A percentile compares a stretch with the other conserved stretches of the same genome.
phyloP scores from a whole-genome alignment of 2,888 invertebrate species.

The Dasysyrphus albostriatus region DNA sequence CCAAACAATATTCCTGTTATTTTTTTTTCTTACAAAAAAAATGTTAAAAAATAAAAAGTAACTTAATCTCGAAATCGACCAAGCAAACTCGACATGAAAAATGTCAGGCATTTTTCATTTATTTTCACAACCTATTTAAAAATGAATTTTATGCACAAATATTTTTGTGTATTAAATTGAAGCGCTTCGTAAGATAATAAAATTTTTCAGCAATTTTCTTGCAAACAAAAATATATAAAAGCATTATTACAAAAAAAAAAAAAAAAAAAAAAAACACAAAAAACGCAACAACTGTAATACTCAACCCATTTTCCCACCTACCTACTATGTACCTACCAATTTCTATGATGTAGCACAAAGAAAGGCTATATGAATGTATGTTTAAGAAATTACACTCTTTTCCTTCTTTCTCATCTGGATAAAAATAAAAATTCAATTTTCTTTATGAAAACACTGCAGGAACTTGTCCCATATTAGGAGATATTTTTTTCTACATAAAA shows the following conservation, averaged over 20 bases:
- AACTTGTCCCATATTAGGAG: slow-evolving; percentile 48
- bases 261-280: not conserved
- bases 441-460: slow-evolving; percentile 53
- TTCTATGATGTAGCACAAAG: slow-evolving; percentile 33
- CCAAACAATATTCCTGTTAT: not conserved
- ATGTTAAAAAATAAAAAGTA: not conserved
- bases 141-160: slow-evolving; percentile 25
- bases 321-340: not conserved
- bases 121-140: slow-evolving; percentile 38
- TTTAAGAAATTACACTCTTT: slow-evolving; percentile 55
- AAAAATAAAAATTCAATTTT: slow-evolving; percentile 61
- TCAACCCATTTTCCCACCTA: slow-evolving; percentile 14
- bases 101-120: slow-evolving; percentile 24
- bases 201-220: slow-evolving; percentile 36
- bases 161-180: slow-evolving; percentile 32
- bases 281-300: slow-evolving; percentile 21
- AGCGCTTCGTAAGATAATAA: slow-evolving; percentile 21
- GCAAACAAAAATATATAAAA: slow-evolving; percentile 5
- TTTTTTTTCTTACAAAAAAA: not conserved
- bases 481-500: slow-evolving; percentile 24
- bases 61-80: not conserved
- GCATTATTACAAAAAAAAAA: not conserved
- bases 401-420: slow-evolving; percentile 19
- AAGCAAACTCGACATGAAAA: not conserved
- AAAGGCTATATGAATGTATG: slow-evolving; percentile 30